A percentile compares a stretch with the other conserved stretches of the same genome.
Conservation (phyloP, 2,113 vertebrate species). For the Ariopsis seemanni region DNA sequence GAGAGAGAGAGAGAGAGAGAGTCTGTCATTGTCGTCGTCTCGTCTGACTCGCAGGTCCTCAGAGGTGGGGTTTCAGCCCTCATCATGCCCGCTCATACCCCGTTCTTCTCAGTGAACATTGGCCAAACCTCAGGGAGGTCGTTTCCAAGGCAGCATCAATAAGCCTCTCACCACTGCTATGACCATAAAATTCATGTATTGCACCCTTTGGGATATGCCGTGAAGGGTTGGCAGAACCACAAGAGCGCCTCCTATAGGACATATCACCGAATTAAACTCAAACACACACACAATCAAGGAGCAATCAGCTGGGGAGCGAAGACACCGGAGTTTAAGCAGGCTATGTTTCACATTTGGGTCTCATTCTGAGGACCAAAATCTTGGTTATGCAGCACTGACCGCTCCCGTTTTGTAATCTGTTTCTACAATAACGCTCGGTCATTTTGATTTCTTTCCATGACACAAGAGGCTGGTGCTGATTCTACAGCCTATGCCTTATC, state of each 20-base stretch:
- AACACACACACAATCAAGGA: background rate
- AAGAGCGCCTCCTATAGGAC: constrained; percentile 42
- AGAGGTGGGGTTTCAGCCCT: constrained; percentile 24
- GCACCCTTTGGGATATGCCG: constrained; percentile 37
- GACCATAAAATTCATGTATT: constrained; percentile 62
- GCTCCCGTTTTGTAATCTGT: background rate
- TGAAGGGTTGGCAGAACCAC: background rate
- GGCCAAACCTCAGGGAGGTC: constrained; percentile 11
- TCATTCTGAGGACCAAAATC: background rate
- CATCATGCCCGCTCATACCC: constrained; percentile 23
- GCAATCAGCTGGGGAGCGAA: background rate
- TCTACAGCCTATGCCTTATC: background rate
- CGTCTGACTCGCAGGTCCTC: constrained; percentile 23
- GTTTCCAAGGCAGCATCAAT: constrained; percentile 53
- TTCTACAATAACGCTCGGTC: background rate
- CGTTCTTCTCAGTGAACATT: background rate
- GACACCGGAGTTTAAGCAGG: background rate
- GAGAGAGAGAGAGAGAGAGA: background rate
- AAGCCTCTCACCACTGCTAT: constrained; percentile 48
- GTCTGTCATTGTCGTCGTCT: background rate
- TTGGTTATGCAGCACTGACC: background rate
- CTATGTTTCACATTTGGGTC: background rate
- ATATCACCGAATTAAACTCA: background rate
- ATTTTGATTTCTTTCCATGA: background rate
- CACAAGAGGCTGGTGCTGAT: background rate